phyloP scores from a whole-genome alignment of 2,888 invertebrate genomes.

The Tachina grossa region DNA sequence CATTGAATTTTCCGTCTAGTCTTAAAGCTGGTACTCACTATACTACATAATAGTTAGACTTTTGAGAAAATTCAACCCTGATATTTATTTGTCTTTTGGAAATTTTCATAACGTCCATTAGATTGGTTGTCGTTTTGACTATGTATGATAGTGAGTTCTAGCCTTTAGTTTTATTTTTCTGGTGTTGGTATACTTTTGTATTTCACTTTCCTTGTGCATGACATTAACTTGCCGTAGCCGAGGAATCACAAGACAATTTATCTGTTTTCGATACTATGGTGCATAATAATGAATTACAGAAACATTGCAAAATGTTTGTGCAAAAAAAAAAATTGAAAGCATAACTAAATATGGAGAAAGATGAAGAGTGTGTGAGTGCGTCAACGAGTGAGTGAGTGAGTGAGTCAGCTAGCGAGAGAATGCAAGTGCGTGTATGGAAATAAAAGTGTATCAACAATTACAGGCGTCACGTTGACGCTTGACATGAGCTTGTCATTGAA shows the following conservation, averaged over 20 bases:
- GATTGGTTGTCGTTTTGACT: no score
- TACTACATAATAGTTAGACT: no score
- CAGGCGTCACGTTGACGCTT: constrained; percentile 72
- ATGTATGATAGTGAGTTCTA: no score
- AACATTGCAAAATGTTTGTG: constrained; percentile 38
- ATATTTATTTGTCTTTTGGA: no score
- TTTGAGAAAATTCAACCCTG: no score
- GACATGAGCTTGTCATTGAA: constrained; percentile 68
- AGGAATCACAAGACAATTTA: constrained; percentile 70
- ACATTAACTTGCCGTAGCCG: constrained; percentile 31
- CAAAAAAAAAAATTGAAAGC: background rate
- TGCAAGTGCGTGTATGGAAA: constrained; percentile 56
- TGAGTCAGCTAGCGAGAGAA: background rate
- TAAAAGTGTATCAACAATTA: constrained; percentile 67
- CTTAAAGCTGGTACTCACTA: no score
- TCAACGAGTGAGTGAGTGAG: constrained; percentile 5
- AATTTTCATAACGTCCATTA: no score
- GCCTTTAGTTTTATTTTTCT: background rate
- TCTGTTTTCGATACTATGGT: constrained; percentile 70
- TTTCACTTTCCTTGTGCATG: constrained; percentile 14
- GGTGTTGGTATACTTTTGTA: constrained; percentile 12
- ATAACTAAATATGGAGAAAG: constrained; percentile 17
- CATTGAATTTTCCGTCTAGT: no score
- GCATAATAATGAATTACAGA: constrained; percentile 73
- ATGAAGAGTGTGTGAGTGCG: background rate